A percentile compares a stretch with the other conserved stretches of the same genome.
These are phyloP conservation scores for Doris montereyensis DNA, from an alignment of 2,888 invertebrate species.

Conservation along the genomic window DNA sequence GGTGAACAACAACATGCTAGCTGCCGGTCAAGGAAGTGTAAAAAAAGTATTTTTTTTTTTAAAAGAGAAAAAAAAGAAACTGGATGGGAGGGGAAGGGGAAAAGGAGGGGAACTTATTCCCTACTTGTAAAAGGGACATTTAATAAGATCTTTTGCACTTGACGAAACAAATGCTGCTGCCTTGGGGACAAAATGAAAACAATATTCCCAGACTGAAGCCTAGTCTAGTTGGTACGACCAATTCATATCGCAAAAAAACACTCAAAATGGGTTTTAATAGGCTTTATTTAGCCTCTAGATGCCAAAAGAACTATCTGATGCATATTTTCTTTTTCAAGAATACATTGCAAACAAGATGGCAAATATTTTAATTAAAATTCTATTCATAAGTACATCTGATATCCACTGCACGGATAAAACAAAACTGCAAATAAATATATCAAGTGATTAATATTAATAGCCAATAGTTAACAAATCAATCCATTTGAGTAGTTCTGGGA, in stretches of 20 bases:
- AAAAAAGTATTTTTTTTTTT: too few species aligned
- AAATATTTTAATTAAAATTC: too few species aligned
- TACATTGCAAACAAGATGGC: too few species aligned
- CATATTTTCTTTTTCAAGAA: too few species aligned
- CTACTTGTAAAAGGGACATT: neutral
- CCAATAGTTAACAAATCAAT: too few species aligned
- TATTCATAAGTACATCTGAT: too few species aligned
- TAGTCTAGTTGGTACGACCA: too few species aligned
- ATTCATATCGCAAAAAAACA: neutral
- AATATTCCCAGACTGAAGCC: neutral
- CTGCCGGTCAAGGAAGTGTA: neutral
- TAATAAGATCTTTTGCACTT: neutral
- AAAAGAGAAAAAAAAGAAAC: neutral
- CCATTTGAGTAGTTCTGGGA: neutral
- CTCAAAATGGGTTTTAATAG: neutral
- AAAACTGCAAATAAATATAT: too few species aligned
- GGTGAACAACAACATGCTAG: neutral
- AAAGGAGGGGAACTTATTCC: neutral
- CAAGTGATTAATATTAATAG: too few species aligned
- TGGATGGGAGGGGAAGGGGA: neutral
- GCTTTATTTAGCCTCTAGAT: neutral
- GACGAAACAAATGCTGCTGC: neutral
- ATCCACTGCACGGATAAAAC: too few species aligned
- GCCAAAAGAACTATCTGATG: neutral
- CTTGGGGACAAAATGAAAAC: neutral